A percentile compares a stretch with the other conserved stretches of the same genome.
Conservation (phyloP, 2,797 vertebrate species). For the Crotalus adamanteus region DNA sequence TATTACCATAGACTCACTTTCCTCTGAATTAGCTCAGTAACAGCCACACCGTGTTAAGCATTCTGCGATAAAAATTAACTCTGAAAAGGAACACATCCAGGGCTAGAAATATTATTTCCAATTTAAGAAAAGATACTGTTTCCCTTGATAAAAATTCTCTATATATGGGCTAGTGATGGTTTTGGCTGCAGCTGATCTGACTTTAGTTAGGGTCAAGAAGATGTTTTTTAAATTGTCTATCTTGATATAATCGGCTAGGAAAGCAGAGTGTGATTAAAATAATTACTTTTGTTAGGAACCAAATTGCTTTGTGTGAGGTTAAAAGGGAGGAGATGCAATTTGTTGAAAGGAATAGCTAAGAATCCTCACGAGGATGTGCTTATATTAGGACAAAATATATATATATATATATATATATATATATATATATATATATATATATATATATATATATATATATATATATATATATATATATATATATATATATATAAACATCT, state of each 20-base stretch:
- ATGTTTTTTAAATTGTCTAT: slow-evolving; percentile 42
- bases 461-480: slow-evolving; percentile 1
- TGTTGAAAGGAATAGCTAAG: slow-evolving; percentile 6
- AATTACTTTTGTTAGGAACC: slow-evolving; percentile 36
- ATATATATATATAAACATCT: slow-evolving; percentile 25
- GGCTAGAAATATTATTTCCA: neutral
- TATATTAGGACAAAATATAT: slow-evolving; percentile 15
- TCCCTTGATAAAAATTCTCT: slow-evolving; percentile 7
- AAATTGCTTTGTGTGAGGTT: slow-evolving; percentile 33
- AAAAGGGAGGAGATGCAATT: slow-evolving; percentile 14
- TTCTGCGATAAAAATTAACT: neutral
- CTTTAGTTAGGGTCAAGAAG: slow-evolving; percentile 17
- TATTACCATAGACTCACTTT: neutral
- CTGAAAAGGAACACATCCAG: neutral
- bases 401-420: slow-evolving; percentile 20
- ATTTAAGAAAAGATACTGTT: neutral
- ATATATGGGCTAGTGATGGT: slow-evolving; percentile 25
- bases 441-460: slow-evolving; percentile 3
- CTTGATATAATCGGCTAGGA: slow-evolving; percentile 30
- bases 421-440: slow-evolving; percentile 4
- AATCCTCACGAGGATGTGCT: neutral
- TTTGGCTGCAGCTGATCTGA: slow-evolving; percentile 39
- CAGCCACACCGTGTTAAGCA: neutral
- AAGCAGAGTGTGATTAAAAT: slow-evolving; percentile 34
- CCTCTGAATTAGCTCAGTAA: neutral